Evolutionary conservation across 2,888 invertebrate genomes (phyloP), one percentile per base, ranked within the genome.

Genomic region (Clivina fossor): DNA sequence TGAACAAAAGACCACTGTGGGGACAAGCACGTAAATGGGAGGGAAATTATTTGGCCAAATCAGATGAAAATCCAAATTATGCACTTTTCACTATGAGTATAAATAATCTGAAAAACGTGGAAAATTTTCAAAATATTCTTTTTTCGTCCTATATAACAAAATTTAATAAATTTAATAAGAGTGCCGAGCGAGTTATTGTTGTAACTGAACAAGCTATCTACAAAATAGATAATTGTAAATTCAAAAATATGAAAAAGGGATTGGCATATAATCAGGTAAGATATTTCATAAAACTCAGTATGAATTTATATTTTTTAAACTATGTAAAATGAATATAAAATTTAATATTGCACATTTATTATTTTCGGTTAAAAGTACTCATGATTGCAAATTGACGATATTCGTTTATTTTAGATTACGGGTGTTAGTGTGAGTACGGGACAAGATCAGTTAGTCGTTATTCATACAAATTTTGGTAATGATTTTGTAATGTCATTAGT

Each of bases 231-330:
- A 82, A 84, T 2, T 76, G 83, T 64, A 93, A 89, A 67, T 96
- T 93, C 74, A 91, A 90, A 68, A 85, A 87, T 38, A 84, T 96
- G 81, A 90, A 88, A 71, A 87, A 89, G 64, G 89, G 89, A n/a
- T 26, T 18, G 2, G 18, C 13, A 13, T 8, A 20, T 2, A 44
- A 57, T 1, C 7, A 20, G 32, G 1, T 24, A 19, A 28, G 18
- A 2, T 3, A 40, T n/a, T n/a, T n/a, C n/a, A n/a, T n/a, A n/a
- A n/a, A n/a, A n/a, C n/a, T n/a, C n/a, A n/a, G n/a, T n/a, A n/a
- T n/a, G n/a, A n/a, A n/a, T n/a, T n/a, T n/a, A n/a, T n/a, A n/a
- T n/a, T n/a, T n/a, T n/a, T n/a, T n/a, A n/a, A n/a, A n/a, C n/a
- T n/a, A n/a, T n/a, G n/a, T n/a, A 24, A 24, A 24, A 24, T 24